Percentiles rank a stretch among this genome's conserved stretches.
These are phyloP conservation scores for Drosophila burlai DNA, from an alignment of 1,140 invertebrate genomes.

Conservation along the genomic window DNA sequence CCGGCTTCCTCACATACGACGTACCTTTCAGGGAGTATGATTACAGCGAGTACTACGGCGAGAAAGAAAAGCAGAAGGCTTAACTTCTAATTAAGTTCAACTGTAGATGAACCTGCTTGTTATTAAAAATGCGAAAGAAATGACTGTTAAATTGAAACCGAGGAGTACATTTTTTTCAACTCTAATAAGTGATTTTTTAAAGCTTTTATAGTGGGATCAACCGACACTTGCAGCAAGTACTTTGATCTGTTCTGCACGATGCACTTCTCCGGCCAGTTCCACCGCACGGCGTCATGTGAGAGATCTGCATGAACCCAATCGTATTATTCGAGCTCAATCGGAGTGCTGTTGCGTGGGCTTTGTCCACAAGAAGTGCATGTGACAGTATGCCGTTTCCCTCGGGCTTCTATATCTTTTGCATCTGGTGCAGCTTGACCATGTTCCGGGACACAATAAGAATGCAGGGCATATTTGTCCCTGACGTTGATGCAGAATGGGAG, in stretches of 20 bases:
- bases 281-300: slow-evolving; percentile 26
- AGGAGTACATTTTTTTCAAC: too few species aligned
- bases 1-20: slow-evolving; percentile 92
- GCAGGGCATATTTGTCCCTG: too few species aligned
- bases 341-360: slow-evolving; percentile 73
- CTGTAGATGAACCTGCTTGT: slow-evolving; percentile 10
- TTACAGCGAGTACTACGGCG: slow-evolving; percentile 90
- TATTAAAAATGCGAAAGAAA: slow-evolving; percentile 29
- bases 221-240: slow-evolving; percentile 34
- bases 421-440: slow-evolving; percentile 58
- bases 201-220: too few species aligned
- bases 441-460: too few species aligned
- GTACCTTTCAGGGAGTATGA: slow-evolving; percentile 93
- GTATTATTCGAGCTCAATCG: slow-evolving; percentile 7
- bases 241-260: slow-evolving; percentile 57
- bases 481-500: slow-evolving; percentile 50
- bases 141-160: neutral
- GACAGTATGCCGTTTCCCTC: slow-evolving; percentile 58
- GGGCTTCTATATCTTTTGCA: slow-evolving; percentile 73
- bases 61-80: slow-evolving; percentile 46
- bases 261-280: slow-evolving; percentile 55
- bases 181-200: too few species aligned
- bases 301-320: slow-evolving; percentile 55
- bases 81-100: slow-evolving; percentile 10
- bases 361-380: slow-evolving; percentile 61